Percentiles rank a stretch among this genome's conserved stretches.
These are phyloP conservation scores for Zaprionus inermis DNA, from an alignment of 1,140 invertebrate species.

Conservation along the genomic window DNA sequence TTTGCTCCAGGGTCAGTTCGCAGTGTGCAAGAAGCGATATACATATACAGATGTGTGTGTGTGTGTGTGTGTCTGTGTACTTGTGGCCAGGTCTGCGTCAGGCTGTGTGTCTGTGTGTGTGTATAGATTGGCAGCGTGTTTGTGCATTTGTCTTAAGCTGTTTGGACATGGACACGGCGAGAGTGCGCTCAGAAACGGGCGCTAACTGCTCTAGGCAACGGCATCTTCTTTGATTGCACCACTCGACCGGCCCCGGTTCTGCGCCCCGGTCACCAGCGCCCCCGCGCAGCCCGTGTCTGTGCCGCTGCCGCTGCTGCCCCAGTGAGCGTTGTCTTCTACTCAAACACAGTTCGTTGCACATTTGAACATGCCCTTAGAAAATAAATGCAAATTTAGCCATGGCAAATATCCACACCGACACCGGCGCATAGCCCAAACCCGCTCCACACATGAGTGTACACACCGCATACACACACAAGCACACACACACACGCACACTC, in stretches of 20 bases:
- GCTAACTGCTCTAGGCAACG: constrained; percentile 62
- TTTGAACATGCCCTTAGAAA: constrained; percentile 79
- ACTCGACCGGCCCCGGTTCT: constrained; percentile 5
- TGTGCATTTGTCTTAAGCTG: constrained; percentile 67
- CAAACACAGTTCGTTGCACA: constrained; percentile 79
- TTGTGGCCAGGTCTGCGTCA: constrained; percentile 25
- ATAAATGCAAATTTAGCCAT: constrained; percentile 79
- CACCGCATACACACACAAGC: constrained; percentile 15
- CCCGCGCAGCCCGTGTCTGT: background rate
- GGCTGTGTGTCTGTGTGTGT: background rate
- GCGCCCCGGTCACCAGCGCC: background rate
- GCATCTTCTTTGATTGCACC: constrained; percentile 71
- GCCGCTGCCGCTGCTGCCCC: constrained; percentile 12
- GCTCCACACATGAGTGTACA: constrained; percentile 13
- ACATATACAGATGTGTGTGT: constrained; percentile 7
- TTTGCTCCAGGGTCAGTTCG: constrained; percentile 70
- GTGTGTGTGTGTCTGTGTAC: constrained; percentile 25
- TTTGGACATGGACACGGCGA: constrained; percentile 56
- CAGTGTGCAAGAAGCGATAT: constrained; percentile 16
- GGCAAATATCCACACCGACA: constrained; percentile 51
- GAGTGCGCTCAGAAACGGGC: constrained; percentile 37
- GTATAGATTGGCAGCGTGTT: constrained; percentile 15
- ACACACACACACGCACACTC: constrained; percentile 26
- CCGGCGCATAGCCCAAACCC: background rate
- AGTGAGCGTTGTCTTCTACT: constrained; percentile 63